Evolutionary conservation across 2,888 invertebrate genomes (phyloP), one percentile per base, ranked within the genome.

Genomic region (Latrodectus elegans): DNA sequence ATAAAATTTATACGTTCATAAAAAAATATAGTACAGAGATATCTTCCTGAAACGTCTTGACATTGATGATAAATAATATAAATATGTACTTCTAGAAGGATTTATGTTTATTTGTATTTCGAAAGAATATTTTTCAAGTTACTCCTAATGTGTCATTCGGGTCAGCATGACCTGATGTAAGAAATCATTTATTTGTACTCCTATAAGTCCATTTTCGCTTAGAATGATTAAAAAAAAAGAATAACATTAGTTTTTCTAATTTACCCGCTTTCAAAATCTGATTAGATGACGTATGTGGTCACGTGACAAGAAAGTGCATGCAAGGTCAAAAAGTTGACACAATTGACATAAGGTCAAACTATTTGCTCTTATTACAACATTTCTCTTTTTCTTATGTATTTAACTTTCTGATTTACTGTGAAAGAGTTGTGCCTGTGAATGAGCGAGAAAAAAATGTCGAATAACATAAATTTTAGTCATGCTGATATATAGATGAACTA

Each of bases 361-460:
- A 55, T 55, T 71, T 70, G 55, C 71, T 55, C n/a, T 55, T 6
- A 78, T 53, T 53, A 55, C 55, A 67, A 77, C 8, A 17, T 52
- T 77, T 77, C 77, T 77, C 22, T 67, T 11, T 15, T 17, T 17
- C 55, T 55, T 0, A 3, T n/a, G 8, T 77, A 67, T 67, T 67
- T 77, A 3, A 77, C 8, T 77, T 67, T 67, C 77, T 77, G 12
- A 51, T 67, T 67, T 77, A 52, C 67, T 67, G 22, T 51, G 51
- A 67, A 77, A 49, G 17, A 51, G 67, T n/a, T 55, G 55, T 55
- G 55, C 0, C 2, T 55, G 55, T 55, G 55, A 55, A 55, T 55
- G 55, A 2, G 15, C 0, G 38, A 38, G 4, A 14, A 51, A 22
- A 15, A 38, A 70, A 70, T 51, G 4, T 10, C 52, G 4, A n/a